Conservation (phyloP, 2,888 invertebrate genomes). For the Cybosia mesomella region DNA sequence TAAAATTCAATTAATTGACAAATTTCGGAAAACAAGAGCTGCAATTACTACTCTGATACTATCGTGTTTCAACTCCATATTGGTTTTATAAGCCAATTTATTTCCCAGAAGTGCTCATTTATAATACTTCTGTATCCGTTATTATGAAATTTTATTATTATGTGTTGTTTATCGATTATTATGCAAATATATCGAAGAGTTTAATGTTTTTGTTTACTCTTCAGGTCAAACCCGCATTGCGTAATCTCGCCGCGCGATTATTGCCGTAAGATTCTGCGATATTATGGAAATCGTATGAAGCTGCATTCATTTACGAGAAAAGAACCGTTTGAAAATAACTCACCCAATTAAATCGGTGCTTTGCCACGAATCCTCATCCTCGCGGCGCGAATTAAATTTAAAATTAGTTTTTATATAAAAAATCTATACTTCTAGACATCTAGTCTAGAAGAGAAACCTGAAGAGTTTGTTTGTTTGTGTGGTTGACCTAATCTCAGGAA, state of each 20-base stretch:
- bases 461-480: too few relatives aligned
- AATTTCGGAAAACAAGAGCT: constrained; percentile 32
- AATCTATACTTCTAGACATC: too few relatives aligned
- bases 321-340: too few relatives aligned
- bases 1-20: constrained; percentile 29
- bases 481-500: too few relatives aligned
- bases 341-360: too few relatives aligned
- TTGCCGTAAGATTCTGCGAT: background rate
- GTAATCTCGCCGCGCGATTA: background rate
- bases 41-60: constrained; percentile 36
- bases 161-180: constrained; percentile 23
- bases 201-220: background rate
- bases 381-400: too few relatives aligned
- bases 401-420: too few relatives aligned
- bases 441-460: too few relatives aligned
- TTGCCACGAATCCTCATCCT: too few relatives aligned
- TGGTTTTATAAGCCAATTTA: constrained; percentile 44
- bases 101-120: constrained; percentile 31
- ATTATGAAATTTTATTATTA: constrained; percentile 41
- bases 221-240: background rate
- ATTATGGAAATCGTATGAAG: background rate
- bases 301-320: background rate
- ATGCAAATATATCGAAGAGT: background rate
- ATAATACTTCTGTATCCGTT: constrained; percentile 34
- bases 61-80: constrained; percentile 31